Evolutionary conservation across 2,797 vertebrate species (phyloP), one percentile per base, ranked within the genome.

Genomic region (Peromyscus attwateri): DNA sequence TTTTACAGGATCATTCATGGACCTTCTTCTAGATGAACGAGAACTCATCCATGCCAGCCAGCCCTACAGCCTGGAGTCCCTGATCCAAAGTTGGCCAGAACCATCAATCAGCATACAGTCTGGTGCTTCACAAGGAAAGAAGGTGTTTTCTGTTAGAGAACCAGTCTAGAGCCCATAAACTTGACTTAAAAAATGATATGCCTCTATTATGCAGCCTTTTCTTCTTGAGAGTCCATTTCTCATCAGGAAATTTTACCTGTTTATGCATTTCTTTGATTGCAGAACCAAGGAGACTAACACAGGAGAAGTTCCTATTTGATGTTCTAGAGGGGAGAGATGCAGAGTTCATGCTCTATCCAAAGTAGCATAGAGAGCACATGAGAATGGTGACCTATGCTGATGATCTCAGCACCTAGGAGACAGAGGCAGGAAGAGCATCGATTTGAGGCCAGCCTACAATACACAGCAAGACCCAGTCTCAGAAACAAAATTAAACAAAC

Each of bases 211-310:
- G 37, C 2, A 82, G 14, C 31, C 16, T 92, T 95, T 76, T 88
- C 80, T 71, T 55, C 25, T n/a, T 85, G 29, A 49, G 83, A 87
- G 83, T 70, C 12, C 2, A n/a, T 10, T 40, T 57, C 6, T 91
- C 49, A 19, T 88, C 21, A 55, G 27, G 40, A 23, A 77, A 43
- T 79, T 93, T 92, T 60, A 66, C 46, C 40, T 75, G 80, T 31
- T 46, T 81, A 4, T 70, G 5, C 71, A 27, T 93, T 87, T 96
- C 60, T 82, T 95, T 92, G 85, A 2, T 91, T 87, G 55, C 13
- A 95, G 43, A 93, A 91, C 64, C 71, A 66, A 94, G 52, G 64
- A 40, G 27, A 46, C 5, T 13, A 75, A 73, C 1, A 46, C n/a
- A 29, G n/a, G 7, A 68, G 49, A 87, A 70, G 21, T 2, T 25